Conservation (phyloP, 2,797 vertebrate genomes). For the Halcyon leucocephala region DNA sequence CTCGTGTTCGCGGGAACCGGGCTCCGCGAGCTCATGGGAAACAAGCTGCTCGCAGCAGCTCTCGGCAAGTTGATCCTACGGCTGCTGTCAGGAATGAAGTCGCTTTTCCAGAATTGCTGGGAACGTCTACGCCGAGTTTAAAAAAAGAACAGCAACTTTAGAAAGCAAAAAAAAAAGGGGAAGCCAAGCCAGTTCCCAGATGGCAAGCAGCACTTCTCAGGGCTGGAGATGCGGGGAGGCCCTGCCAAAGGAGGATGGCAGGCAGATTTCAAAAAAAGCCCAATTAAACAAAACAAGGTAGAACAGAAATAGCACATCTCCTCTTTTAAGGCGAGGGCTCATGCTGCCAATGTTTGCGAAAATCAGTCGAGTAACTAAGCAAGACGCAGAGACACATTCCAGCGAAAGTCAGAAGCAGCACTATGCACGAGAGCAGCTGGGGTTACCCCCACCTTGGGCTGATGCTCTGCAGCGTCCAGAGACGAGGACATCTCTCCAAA, state of each 20-base stretch:
- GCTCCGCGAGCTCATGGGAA: neutral
- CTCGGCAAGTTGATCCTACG: accelerated
- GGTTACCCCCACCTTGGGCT: neutral
- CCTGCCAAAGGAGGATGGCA: neutral
- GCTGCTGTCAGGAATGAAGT: neutral
- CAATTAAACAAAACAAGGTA: neutral
- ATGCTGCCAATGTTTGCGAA: neutral
- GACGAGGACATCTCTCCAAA: neutral
- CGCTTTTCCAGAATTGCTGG: neutral
- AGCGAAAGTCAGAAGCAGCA: accelerated
- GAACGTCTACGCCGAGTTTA: accelerated
- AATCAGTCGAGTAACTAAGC: neutral
- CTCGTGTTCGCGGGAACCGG: accelerated
- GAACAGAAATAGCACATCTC: neutral
- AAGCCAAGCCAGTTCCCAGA: neutral
- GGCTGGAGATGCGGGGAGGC: neutral
- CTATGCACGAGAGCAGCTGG: neutral
- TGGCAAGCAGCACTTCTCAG: neutral
- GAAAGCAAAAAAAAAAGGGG: too few species aligned
- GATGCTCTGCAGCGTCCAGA: neutral
- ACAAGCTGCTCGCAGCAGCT: neutral
- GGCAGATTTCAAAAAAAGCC: neutral
- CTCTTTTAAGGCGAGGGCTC: neutral
- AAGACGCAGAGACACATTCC: neutral
- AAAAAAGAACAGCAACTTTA: neutral